These are phyloP conservation scores for Tachysurus fulvidraco DNA, from an alignment of 2,113 vertebrate species.

Conservation along the genomic window DNA sequence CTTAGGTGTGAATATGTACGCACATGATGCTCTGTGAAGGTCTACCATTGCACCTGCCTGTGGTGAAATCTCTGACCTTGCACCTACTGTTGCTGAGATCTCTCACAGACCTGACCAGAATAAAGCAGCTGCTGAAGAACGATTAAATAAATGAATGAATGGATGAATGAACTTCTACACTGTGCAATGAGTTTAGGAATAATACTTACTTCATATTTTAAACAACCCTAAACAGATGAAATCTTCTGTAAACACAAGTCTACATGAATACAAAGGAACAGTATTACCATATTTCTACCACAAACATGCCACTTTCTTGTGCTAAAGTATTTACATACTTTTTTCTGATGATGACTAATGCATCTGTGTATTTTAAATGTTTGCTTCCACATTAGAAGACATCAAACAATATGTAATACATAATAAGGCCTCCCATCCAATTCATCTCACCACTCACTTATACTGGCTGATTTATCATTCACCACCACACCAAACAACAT, in stretches of 20 bases:
- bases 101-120: not conserved
- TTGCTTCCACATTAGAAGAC: no score
- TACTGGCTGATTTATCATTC: not conserved
- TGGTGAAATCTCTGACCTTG: not conserved
- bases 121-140: not conserved
- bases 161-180: not conserved
- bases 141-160: not conserved
- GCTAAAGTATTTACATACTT: not conserved
- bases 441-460: not conserved
- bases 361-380: not conserved
- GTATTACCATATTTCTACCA: not conserved
- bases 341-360: not conserved
- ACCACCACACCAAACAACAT: constrained; percentile 13
- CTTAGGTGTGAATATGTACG: not conserved
- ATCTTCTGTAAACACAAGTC: not conserved
- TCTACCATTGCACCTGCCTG: no score
- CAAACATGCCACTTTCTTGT: not conserved
- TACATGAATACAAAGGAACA: not conserved
- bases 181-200: not conserved
- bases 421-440: not conserved
- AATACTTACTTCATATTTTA: not conserved
- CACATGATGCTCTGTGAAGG: not conserved
- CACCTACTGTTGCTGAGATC: not conserved
- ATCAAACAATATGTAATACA: not conserved
- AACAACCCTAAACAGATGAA: not conserved